Conservation (phyloP, 2,888 invertebrate species). For the Chironomus tentans region DNA sequence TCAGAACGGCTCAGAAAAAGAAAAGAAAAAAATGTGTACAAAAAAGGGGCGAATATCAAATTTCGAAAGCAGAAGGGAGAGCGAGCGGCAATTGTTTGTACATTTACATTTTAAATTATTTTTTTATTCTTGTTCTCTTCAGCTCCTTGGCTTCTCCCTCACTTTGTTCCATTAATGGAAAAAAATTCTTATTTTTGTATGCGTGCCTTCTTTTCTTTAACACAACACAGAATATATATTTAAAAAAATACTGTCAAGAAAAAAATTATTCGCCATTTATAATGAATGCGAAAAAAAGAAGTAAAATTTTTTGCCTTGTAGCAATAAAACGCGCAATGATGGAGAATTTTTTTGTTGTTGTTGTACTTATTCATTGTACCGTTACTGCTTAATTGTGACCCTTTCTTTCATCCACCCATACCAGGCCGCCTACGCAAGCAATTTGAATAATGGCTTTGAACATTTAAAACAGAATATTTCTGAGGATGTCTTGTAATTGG, state of each 20-base stretch:
- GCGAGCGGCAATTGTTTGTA: neutral
- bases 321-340: neutral
- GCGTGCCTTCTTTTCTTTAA: neutral
- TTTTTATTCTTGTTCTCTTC: neutral
- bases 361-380: no score
- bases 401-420: no score
- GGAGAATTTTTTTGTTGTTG: neutral
- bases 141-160: neutral
- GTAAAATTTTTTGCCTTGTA: neutral
- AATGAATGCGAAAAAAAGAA: neutral
- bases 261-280: neutral
- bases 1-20: neutral
- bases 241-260: neutral
- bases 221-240: neutral
- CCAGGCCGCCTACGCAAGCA: no score
- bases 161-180: neutral
- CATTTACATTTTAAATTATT: neutral
- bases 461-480: no score
- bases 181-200: neutral
- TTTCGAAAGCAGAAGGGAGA: neutral
- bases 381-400: no score
- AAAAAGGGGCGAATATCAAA: neutral
- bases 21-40: neutral
- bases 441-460: no score
- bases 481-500: no score